These are phyloP conservation scores for Aurelia aurita DNA, from an alignment of 30 jellyfish, hydroid and myxozoan genomes.

Conservation along the genomic window DNA sequence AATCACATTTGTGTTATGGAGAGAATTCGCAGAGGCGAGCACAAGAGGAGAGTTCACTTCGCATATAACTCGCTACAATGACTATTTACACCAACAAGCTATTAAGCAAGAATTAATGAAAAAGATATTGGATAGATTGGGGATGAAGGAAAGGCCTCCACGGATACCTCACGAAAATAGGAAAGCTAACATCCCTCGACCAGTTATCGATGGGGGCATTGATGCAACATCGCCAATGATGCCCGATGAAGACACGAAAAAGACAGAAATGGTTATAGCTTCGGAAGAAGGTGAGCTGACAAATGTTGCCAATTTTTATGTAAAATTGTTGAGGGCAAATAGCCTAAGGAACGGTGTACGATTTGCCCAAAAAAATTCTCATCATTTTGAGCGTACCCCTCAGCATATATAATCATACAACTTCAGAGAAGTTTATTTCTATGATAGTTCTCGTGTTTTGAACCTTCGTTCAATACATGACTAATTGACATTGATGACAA, in stretches of 20 bases:
- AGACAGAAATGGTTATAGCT: slow-evolving; percentile 27
- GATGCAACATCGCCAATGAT: neutral
- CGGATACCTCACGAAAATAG: slow-evolving; percentile 47
- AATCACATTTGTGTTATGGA: neutral
- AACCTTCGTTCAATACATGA: no score
- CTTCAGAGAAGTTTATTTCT: no score
- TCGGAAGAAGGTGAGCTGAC: slow-evolving; percentile 48
- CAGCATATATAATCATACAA: no score
- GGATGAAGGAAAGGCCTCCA: slow-evolving; percentile 72
- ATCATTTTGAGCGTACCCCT: no score
- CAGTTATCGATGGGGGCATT: slow-evolving; percentile 63
- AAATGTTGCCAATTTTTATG: neutral
- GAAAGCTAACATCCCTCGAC: slow-evolving; percentile 58
- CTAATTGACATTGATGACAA: no score
- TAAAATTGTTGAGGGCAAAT: no score
- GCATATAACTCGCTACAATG: slow-evolving; percentile 7
- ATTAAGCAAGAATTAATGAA: slow-evolving; percentile 43
- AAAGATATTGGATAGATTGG: slow-evolving; percentile 39
- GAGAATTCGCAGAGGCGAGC: neutral
- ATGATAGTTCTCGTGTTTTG: no score
- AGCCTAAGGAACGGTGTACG: no score
- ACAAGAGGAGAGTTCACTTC: neutral
- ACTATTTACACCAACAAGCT: slow-evolving; percentile 11
- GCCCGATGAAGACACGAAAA: slow-evolving; percentile 15
- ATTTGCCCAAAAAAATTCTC: no score